phyloP scores from a whole-genome alignment of 1,140 invertebrate species.

The Ganaspis sp. region DNA sequence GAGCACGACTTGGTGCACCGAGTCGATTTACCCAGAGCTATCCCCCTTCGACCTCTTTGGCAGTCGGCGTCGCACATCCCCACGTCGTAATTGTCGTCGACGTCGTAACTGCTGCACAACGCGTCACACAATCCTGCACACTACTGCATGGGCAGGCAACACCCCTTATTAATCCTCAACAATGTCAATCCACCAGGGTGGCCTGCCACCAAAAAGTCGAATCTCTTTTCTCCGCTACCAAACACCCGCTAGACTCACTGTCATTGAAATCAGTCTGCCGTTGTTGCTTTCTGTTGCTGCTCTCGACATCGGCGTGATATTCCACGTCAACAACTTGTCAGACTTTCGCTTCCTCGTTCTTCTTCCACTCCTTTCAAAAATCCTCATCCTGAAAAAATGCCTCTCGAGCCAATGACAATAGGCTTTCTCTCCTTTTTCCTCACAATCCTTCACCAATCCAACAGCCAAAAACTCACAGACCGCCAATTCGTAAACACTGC shows the following conservation, averaged over 20 bases:
- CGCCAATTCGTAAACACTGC: conserved; percentile 6
- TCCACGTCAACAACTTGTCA: conserved; percentile 53
- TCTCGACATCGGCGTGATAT: conserved; percentile 50
- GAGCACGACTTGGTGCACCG: conserved; percentile 66
- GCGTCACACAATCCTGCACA: background rate
- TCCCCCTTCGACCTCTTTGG: conserved; percentile 61
- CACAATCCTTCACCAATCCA: background rate
- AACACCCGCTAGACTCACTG: background rate
- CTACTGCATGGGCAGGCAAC: conserved; percentile 4
- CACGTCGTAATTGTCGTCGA: conserved; percentile 48
- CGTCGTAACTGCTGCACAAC: conserved; percentile 43
- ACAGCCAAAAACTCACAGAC: background rate
- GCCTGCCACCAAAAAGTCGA: conserved; percentile 7
- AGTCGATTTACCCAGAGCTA: conserved; percentile 66
- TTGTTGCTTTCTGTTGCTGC: conserved; percentile 37
- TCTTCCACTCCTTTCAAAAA: background rate
- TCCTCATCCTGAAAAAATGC: background rate
- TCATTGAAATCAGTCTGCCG: conserved; percentile 36
- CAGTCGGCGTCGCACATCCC: conserved; percentile 63
- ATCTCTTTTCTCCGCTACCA: conserved; percentile 38
- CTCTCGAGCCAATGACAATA: background rate
- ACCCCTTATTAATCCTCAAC: conserved; percentile 29
- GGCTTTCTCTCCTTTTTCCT: background rate
- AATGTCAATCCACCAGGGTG: conserved; percentile 32
- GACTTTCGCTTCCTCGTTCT: conserved; percentile 25